Evolutionary conservation across 2,113 vertebrate species (phyloP).

Genomic region (Lampris incognitus): DNA sequence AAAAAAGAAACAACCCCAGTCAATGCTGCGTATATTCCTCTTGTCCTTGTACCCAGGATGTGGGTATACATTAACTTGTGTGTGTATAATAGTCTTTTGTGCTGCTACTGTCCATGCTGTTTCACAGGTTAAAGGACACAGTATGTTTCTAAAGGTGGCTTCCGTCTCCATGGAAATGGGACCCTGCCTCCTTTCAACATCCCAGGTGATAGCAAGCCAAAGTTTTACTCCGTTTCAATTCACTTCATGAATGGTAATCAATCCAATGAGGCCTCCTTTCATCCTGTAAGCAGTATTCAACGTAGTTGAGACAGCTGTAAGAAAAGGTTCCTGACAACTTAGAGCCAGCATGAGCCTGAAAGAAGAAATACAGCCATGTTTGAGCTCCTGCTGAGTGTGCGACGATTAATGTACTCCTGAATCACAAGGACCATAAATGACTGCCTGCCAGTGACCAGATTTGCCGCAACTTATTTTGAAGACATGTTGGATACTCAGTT

Average conservation of each 20-base stretch:
- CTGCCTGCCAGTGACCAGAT: constrained; percentile 3
- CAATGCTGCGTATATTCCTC: constrained; percentile 11
- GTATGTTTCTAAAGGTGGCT: constrained; percentile 3
- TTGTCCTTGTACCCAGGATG: neutral
- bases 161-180: constrained; percentile 9
- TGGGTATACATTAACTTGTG: constrained; percentile 7
- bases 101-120: neutral
- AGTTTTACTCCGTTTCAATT: constrained; percentile 18
- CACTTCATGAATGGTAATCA: constrained; percentile 21
- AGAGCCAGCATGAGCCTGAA: constrained; percentile 17
- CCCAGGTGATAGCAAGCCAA: constrained; percentile 28
- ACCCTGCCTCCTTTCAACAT: constrained; percentile 15
- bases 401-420: constrained; percentile 18
- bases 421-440: constrained; percentile 1
- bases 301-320: constrained; percentile 40
- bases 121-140: constrained; percentile 13
- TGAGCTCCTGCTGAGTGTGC: neutral
- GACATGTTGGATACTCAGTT: neutral
- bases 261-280: constrained; percentile 13
- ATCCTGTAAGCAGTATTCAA: constrained; percentile 22
- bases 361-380: constrained; percentile 18
- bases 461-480: neutral
- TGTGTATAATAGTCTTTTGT: constrained; percentile 20
- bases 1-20: neutral
- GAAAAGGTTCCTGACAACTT: constrained; percentile 28